These are phyloP conservation scores for Callipepla californica DNA, from an alignment of 2,113 vertebrate species.

Conservation along the genomic window DNA sequence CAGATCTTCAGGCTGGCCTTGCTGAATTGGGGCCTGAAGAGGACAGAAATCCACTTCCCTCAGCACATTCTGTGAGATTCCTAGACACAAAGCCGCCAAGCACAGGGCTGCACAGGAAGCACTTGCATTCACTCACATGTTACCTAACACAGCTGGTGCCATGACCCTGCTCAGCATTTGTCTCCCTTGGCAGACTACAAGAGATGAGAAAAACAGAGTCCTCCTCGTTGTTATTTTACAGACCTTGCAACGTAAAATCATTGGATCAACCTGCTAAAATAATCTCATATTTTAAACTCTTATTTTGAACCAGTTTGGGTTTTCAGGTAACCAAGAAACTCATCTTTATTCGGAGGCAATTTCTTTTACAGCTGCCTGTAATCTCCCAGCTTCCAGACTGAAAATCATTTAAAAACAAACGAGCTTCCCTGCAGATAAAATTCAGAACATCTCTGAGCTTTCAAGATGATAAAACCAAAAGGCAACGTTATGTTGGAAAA, in stretches of 20 bases:
- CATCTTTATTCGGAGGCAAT: slow-evolving; percentile 33
- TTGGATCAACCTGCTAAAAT: neutral
- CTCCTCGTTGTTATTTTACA: neutral
- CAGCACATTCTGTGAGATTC: rapidly evolving
- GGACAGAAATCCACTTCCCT: neutral
- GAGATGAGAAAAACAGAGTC: neutral
- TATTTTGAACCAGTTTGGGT: neutral
- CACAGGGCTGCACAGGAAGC: rapidly evolving
- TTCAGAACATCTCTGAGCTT: slow-evolving; percentile 12
- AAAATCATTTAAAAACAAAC: slow-evolving; percentile 68
- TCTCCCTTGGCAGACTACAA: neutral
- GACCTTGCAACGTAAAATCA: neutral
- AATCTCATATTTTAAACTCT: neutral
- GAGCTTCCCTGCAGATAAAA: slow-evolving; percentile 52
- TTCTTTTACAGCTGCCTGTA: slow-evolving; percentile 53
- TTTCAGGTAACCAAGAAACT: slow-evolving; percentile 54
- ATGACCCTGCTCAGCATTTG: neutral
- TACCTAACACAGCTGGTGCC: rapidly evolving
- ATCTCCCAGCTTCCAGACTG: slow-evolving; percentile 52
- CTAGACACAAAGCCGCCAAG: neutral
- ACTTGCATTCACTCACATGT: rapidly evolving
- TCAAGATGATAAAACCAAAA: slow-evolving; percentile 44
- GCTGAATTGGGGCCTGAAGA: neutral
- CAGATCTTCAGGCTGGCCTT: neutral
- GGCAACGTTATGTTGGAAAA: neutral